Conservation (phyloP, 2,888 invertebrate genomes). For the Heliothis peltigera region DNA sequence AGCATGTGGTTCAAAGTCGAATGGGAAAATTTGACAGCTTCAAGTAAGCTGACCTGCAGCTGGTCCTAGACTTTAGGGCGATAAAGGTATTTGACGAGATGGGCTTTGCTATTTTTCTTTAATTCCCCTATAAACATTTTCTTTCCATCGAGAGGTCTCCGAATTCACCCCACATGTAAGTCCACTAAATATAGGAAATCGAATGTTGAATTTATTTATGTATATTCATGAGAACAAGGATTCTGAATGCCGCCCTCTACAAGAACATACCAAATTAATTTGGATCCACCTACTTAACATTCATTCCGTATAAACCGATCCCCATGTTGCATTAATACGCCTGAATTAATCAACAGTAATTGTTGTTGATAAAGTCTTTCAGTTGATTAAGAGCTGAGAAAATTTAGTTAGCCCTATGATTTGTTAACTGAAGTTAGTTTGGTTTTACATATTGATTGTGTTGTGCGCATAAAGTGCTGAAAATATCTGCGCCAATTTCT, state of each 20-base stretch:
- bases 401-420: slow-evolving; percentile 44
- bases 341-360: slow-evolving; percentile 71
- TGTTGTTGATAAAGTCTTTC: slow-evolving; percentile 60
- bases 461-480: neutral
- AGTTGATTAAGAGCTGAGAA: slow-evolving; percentile 53
- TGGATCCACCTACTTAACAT: slow-evolving; percentile 77
- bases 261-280: slow-evolving; percentile 79
- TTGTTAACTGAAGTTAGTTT: slow-evolving; percentile 31
- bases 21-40: too few relatives aligned
- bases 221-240: slow-evolving; percentile 69
- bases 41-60: too few relatives aligned
- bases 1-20: too few relatives aligned
- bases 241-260: slow-evolving; percentile 68
- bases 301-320: slow-evolving; percentile 72
- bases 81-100: too few relatives aligned
- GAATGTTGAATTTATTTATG: slow-evolving; percentile 63
- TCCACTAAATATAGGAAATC: slow-evolving; percentile 50
- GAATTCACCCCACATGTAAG: slow-evolving; percentile 24
- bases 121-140: neutral
- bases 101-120: too few relatives aligned
- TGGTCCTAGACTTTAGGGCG: too few relatives aligned
- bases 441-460: slow-evolving; percentile 50
- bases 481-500: neutral
- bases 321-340: slow-evolving; percentile 70
- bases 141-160: neutral